Conservation (phyloP, 2,888 invertebrate genomes). For the Phrixothrix hirtus region DNA sequence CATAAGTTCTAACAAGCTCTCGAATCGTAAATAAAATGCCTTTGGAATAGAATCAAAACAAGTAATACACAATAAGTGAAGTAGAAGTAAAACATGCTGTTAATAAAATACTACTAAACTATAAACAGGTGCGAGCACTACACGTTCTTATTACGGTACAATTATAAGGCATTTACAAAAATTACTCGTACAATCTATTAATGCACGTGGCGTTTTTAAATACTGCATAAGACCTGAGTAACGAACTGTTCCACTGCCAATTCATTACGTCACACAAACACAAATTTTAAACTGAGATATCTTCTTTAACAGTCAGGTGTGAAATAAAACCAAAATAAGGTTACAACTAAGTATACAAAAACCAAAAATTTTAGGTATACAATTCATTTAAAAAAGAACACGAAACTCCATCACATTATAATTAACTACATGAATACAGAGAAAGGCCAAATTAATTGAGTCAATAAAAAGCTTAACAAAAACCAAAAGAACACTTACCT, state of each 20-base stretch:
- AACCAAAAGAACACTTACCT: too few species aligned
- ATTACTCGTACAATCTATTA: constrained; percentile 15
- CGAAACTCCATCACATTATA: background rate
- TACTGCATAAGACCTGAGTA: constrained; percentile 13
- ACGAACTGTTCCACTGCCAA: constrained; percentile 11
- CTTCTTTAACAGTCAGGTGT: too few species aligned
- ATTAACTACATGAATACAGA: too few species aligned
- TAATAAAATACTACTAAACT: constrained; percentile 21
- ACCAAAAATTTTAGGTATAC: too few species aligned
- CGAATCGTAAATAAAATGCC: constrained; percentile 6
- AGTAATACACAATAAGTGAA: constrained; percentile 8
- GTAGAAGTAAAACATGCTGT: constrained; percentile 7
- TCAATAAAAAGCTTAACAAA: too few species aligned
- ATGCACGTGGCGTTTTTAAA: constrained; percentile 6
- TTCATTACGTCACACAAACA: constrained; percentile 23
- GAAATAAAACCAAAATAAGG: too few species aligned
- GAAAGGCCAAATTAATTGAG: too few species aligned
- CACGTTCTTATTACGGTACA: constrained; percentile 29
- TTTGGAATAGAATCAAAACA: too few species aligned
- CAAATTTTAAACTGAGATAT: constrained; percentile 20
- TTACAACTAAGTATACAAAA: too few species aligned
- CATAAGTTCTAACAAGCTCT: constrained; percentile 3
- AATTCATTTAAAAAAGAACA: constrained; percentile 10
- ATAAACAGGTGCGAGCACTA: constrained; percentile 27
- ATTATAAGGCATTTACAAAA: constrained; percentile 27